Percentiles rank a stretch among this genome's conserved stretches.
These are phyloP conservation scores for Drosophila chauvacae DNA, from an alignment of 1,140 invertebrate genomes.

Conservation along the genomic window DNA sequence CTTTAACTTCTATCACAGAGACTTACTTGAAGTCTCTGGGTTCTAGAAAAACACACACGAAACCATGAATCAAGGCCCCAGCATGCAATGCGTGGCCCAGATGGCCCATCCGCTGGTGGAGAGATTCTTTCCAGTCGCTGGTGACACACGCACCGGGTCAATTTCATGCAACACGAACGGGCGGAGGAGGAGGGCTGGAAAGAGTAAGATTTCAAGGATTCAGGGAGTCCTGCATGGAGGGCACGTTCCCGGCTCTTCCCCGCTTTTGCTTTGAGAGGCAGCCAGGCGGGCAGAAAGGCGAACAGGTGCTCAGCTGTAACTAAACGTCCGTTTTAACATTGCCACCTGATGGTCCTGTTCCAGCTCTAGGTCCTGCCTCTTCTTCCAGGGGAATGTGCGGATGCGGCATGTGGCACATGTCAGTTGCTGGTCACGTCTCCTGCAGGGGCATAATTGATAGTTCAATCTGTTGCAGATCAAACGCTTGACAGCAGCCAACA, in stretches of 20 bases:
- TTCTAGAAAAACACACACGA: not conserved
- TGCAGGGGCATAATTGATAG: constrained; percentile 74
- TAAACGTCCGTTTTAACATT: constrained; percentile 72
- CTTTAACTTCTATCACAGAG: not conserved
- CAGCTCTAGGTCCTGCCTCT: constrained; percentile 5
- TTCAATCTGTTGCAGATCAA: constrained; percentile 82
- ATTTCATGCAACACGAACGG: constrained; percentile 71
- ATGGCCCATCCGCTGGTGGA: not conserved
- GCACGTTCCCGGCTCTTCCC: constrained; percentile 51
- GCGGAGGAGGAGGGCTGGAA: constrained; percentile 7
- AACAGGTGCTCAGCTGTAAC: constrained; percentile 78
- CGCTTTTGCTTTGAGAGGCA: constrained; percentile 58
- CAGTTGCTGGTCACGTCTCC: constrained; percentile 65
- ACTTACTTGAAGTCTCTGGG: constrained; percentile 4
- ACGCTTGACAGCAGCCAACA: constrained; percentile 80
- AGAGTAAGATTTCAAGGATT: not conserved
- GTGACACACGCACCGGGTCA: constrained; percentile 71
- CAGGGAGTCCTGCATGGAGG: constrained; percentile 51
- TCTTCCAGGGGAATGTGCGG: constrained; percentile 7
- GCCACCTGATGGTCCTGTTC: constrained; percentile 50
- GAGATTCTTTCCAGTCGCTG: constrained; percentile 41
- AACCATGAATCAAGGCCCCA: constrained; percentile 50
- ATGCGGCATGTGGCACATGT: constrained; percentile 47
- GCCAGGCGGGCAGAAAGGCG: constrained; percentile 55
- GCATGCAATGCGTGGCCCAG: constrained; percentile 29